phyloP scores from a whole-genome alignment of 2,888 invertebrate genomes.

The Hirudinaria manillensis region DNA sequence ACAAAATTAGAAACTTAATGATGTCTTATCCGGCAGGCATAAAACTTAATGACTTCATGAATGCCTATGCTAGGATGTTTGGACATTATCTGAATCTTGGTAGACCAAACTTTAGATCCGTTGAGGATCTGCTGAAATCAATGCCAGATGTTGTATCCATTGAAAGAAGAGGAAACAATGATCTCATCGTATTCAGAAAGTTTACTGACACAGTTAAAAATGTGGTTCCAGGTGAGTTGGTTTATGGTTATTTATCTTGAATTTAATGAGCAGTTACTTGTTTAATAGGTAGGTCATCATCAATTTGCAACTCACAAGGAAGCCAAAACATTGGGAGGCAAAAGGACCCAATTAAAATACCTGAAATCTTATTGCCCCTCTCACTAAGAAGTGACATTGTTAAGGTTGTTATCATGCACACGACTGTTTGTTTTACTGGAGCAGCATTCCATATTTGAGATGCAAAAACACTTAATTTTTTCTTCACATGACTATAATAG shows the following conservation, averaged over 20 bases:
- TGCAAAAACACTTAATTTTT: background rate
- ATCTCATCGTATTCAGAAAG: background rate
- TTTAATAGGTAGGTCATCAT: too few relatives aligned
- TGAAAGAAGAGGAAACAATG: background rate
- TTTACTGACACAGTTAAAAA: background rate
- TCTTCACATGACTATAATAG: background rate
- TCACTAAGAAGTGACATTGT: too few relatives aligned
- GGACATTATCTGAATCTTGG: background rate
- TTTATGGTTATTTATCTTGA: background rate
- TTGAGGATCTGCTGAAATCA: conserved; percentile 5
- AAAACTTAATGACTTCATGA: background rate
- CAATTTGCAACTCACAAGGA: too few relatives aligned
- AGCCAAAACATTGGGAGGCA: too few relatives aligned
- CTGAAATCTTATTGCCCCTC: too few relatives aligned
- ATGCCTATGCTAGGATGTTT: background rate
- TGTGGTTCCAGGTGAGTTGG: background rate
- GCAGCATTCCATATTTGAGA: too few relatives aligned
- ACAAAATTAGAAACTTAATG: background rate
- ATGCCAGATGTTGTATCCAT: conserved; percentile 1
- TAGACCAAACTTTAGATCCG: background rate
- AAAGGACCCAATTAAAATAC: too few relatives aligned
- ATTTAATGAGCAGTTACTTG: background rate
- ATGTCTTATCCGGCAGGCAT: background rate
- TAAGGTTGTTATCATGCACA: too few relatives aligned
- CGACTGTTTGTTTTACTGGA: too few relatives aligned